Conservation (phyloP, 2,113 vertebrate genomes). For the Astatoreochromis straeleni region DNA sequence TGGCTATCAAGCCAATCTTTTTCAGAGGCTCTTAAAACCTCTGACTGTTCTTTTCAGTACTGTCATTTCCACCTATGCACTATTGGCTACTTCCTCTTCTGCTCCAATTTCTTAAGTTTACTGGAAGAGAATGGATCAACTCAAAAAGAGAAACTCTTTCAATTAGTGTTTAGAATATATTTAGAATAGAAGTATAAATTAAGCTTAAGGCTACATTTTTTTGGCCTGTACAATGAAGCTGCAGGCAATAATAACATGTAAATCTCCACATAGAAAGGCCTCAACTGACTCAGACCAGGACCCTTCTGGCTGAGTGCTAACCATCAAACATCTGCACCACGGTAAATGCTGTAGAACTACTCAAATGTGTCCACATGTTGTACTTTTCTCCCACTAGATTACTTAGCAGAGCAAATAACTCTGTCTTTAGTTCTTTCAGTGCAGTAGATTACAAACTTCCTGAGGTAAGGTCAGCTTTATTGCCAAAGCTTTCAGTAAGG, state of each 20-base stretch:
- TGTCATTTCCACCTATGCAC: background rate
- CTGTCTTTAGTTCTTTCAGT: background rate
- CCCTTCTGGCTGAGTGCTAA: background rate
- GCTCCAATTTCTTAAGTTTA: background rate
- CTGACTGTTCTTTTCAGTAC: background rate
- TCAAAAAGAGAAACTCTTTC: background rate
- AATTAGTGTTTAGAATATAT: background rate
- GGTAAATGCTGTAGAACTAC: background rate
- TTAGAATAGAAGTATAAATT: background rate
- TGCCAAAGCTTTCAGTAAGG: background rate
- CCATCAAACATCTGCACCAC: background rate
- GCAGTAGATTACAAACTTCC: background rate
- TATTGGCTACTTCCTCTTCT: background rate
- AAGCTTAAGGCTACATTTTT: background rate
- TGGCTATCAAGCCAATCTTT: background rate
- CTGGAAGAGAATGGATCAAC: background rate
- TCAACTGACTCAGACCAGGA: background rate
- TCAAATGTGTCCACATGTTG: background rate
- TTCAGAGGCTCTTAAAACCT: background rate
- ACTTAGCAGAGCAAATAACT: background rate
- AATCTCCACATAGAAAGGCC: background rate
- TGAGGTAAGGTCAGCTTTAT: background rate
- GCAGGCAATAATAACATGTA: background rate
- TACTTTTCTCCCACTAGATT: background rate
- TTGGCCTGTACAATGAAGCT: background rate